Conservation (phyloP, 2,797 vertebrate species). For the Channallabes apus region DNA sequence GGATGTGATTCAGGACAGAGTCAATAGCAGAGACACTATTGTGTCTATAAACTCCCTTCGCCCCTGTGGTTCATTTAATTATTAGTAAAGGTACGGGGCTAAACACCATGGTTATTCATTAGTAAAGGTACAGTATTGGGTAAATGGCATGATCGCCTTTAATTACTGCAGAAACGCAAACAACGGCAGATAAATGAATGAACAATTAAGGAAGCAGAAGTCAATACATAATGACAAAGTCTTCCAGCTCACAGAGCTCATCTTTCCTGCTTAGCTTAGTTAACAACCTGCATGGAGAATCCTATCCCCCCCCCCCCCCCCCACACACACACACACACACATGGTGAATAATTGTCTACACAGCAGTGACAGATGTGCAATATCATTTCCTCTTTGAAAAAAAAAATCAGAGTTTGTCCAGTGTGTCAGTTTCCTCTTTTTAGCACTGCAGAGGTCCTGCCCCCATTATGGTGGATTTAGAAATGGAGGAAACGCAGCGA, state of each 20-base stretch:
- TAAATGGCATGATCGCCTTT: conserved; percentile 58
- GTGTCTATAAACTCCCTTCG: neutral
- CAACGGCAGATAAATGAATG: conserved; percentile 53
- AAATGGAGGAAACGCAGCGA: conserved; percentile 84
- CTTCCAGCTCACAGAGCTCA: conserved; percentile 38
- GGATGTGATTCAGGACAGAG: neutral
- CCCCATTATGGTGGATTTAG: conserved; percentile 99
- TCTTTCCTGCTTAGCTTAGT: conserved; percentile 65
- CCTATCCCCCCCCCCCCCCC: conserved; percentile 52
- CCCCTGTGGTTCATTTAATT: conserved; percentile 48
- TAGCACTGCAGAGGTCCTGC: conserved; percentile 94
- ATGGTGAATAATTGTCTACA: conserved; percentile 82
- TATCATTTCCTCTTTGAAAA: conserved; percentile 89
- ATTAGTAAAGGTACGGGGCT: conserved; percentile 45
- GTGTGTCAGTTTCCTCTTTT: conserved; percentile 92
- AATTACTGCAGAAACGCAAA: conserved; percentile 59
- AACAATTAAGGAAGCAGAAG: conserved; percentile 59
- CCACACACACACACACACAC: neutral
- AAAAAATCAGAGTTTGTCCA: conserved; percentile 93
- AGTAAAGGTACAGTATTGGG: conserved; percentile 52
- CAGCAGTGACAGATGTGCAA: conserved; percentile 93
- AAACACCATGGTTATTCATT: conserved; percentile 54
- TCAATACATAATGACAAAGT: conserved; percentile 56
- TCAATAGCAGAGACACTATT: neutral
- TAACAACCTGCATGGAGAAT: conserved; percentile 70